phyloP scores from a whole-genome alignment of 2,888 invertebrate species.

The Lepeophtheirus nordmannii region DNA sequence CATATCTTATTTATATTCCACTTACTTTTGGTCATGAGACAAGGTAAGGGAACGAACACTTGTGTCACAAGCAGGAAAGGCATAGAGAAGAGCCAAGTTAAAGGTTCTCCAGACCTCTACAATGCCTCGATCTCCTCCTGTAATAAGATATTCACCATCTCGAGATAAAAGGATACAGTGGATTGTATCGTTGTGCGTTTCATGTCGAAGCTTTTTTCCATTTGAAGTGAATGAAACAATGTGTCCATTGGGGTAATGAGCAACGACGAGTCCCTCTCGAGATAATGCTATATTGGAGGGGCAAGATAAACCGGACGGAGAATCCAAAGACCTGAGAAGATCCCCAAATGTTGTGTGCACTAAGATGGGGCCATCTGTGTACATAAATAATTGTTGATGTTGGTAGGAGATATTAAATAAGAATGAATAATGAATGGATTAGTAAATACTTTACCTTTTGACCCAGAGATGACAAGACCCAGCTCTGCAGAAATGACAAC shows the following conservation, averaged over 20 bases:
- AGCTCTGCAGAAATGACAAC: slow-evolving; percentile 94
- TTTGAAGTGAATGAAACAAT: slow-evolving; percentile 88
- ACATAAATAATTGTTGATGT: background rate
- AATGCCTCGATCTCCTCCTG: slow-evolving; percentile 89
- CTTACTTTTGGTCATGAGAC: slow-evolving; percentile 95
- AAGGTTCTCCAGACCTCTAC: slow-evolving; percentile 95
- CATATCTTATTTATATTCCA: slow-evolving; percentile 28
- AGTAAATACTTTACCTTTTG: slow-evolving; percentile 42
- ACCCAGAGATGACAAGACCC: slow-evolving; percentile 90
- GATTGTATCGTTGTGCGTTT: slow-evolving; percentile 78
- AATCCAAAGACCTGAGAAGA: slow-evolving; percentile 71
- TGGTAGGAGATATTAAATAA: background rate
- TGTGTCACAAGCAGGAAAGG: slow-evolving; percentile 92
- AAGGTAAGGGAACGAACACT: slow-evolving; percentile 83
- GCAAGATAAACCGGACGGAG: slow-evolving; percentile 51
- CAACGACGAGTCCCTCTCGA: slow-evolving; percentile 86
- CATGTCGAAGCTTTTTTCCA: slow-evolving; percentile 69
- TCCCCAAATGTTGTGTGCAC: slow-evolving; percentile 97
- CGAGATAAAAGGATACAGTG: slow-evolving; percentile 82
- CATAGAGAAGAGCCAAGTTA: slow-evolving; percentile 88
- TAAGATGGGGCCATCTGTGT: slow-evolving; percentile 75
- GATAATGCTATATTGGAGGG: slow-evolving; percentile 84
- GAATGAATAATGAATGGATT: background rate
- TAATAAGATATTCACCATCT: slow-evolving; percentile 96
- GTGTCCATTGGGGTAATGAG: slow-evolving; percentile 78